These are phyloP conservation scores for Pterostichus niger DNA, from an alignment of 2,888 invertebrate species.

Conservation along the genomic window DNA sequence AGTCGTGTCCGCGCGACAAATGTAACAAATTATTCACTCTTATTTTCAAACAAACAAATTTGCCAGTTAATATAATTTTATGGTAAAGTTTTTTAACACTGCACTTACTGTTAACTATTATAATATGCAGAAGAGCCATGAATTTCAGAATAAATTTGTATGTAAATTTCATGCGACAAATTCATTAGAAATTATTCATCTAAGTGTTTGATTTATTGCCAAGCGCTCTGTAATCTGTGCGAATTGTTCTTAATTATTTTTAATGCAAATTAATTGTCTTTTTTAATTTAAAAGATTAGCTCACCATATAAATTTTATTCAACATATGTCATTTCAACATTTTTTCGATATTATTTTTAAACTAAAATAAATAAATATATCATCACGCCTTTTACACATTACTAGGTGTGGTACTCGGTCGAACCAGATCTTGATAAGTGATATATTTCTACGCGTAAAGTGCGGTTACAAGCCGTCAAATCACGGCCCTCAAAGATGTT, in stretches of 20 bases:
- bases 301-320: slow-evolving; percentile 31
- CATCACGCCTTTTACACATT: too few species aligned
- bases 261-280: slow-evolving; percentile 53
- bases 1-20: not conserved
- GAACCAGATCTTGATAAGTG: too few species aligned
- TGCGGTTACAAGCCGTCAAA: too few species aligned
- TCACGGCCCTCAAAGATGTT: too few species aligned
- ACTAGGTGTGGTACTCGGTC: too few species aligned
- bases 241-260: slow-evolving; percentile 46
- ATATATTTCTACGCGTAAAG: too few species aligned
- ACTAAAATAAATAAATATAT: too few species aligned
- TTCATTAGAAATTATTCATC: slow-evolving; percentile 26
- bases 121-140: slow-evolving; percentile 21
- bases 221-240: slow-evolving; percentile 39
- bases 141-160: slow-evolving; percentile 30
- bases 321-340: not conserved
- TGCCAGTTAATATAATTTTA: slow-evolving; percentile 31
- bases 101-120: not conserved
- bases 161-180: slow-evolving; percentile 23
- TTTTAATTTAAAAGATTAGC: slow-evolving; percentile 50
- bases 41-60: not conserved
- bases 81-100: not conserved
- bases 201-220: slow-evolving; percentile 22
- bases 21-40: not conserved
- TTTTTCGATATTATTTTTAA: not conserved